Evolutionary conservation across 2,113 vertebrate genomes (phyloP), one percentile per base, ranked within the genome.

Genomic region (Climacteris rufus): DNA sequence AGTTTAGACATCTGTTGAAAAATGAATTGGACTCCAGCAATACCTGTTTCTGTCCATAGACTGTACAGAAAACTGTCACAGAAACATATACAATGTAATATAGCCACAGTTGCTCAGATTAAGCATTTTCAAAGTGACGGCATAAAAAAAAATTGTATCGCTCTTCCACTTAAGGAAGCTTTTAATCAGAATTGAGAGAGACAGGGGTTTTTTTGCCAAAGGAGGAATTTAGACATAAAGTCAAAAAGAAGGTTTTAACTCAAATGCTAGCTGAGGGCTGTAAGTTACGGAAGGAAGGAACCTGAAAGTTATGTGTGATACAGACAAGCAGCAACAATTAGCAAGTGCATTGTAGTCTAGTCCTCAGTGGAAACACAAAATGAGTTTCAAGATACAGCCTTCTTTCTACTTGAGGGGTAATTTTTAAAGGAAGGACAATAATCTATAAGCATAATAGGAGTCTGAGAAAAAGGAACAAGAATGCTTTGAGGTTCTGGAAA

Each of bases 271-370:
- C 35, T 60, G 37, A 72, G 13, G 13, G 1, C 20, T 59, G 2
- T 80, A 59, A 59, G 10, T 76, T 75, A 54, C 6, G 28, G 39
- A 60, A 18, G 21, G 44, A 15, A 69, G 50, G 33, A 77, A 37
- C 64, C 50, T 72, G 25, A 72, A 60, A 60, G 35, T 50, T 79
- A 21, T 21, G 6, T 25, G 13, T 45, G 13, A 31, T 50, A 24
- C 8, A 72, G 57, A 37, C 13, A 25, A 72, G 35, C 15, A 77
- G 15, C 0, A 0, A 31, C 44, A 42, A 42, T 64, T 57, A 37
- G 10, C 13, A 47, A 60, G 14, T 50, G 3, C 8, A 18, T 83
- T 68, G 28, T 50, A 6, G 5, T 83, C 66, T 82, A 45, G 30
- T 33, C 33, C 5, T 60, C 52, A 68, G 64, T 11, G 9, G 37